Evolutionary conservation across 2,888 invertebrate species (phyloP).

Genomic region (Marronus borbonicus): DNA sequence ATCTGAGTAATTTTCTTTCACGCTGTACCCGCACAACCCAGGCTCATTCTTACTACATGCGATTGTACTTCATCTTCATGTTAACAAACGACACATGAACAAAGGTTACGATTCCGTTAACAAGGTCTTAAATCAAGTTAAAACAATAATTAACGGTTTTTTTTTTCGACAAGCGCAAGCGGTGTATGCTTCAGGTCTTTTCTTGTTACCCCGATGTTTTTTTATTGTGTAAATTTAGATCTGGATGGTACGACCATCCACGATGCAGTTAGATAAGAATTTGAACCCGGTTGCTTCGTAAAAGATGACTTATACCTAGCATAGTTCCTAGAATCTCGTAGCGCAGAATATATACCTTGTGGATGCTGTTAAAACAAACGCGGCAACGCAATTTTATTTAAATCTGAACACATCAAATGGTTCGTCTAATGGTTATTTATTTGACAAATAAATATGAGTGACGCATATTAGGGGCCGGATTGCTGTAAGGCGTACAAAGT

Average conservation of each 20-base stretch:
- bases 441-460: constrained; percentile 4
- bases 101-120: background rate
- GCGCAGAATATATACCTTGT: too few relatives aligned
- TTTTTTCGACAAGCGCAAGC: background rate
- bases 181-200: background rate
- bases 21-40: too few relatives aligned
- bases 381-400: too few relatives aligned
- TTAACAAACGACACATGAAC: background rate
- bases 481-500: background rate
- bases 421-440: constrained; percentile 12
- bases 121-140: constrained; percentile 12
- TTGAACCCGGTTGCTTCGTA: background rate
- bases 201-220: background rate
- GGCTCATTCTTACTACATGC: background rate
- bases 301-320: constrained; percentile 1
- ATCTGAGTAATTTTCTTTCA: too few relatives aligned
- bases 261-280: background rate
- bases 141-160: constrained; percentile 10
- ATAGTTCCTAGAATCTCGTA: background rate
- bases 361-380: background rate
- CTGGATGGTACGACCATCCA: background rate
- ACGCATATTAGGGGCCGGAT: background rate
- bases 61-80: background rate
- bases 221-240: constrained; percentile 7
- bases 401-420: background rate